Evolutionary conservation across 2,888 invertebrate genomes (phyloP), one percentile per base, ranked within the genome.

Genomic region (Drosophila mulleri): DNA sequence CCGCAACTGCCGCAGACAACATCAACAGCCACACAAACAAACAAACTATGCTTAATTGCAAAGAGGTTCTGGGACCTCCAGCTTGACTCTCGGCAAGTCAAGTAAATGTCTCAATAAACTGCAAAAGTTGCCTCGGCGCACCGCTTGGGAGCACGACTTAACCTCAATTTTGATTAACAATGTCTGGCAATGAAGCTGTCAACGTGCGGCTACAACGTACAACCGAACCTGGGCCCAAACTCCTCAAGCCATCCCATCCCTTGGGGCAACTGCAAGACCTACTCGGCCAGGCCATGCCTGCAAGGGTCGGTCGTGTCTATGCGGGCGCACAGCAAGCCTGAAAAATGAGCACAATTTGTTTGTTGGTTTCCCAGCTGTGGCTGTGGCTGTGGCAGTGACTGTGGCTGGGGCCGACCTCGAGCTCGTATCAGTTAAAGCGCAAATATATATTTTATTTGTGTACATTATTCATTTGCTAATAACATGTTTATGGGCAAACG

Each of bases 151-250:
- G 67, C 81, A 78, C 73, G 72, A 81, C 81, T 89, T 87, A 89
- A 84, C 89, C 82, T 89, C 84, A 87, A 89, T 89, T 88, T 88
- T 88, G 89, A 88, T 88, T 88, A 88, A 88, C 88, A 88, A 84
- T 88, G 89, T 82, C 89, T 84, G 89, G 81, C 81, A 80, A 89
- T 84, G 84, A 80, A 87, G 87, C 83, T 88, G 89, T 88, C 87
- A 89, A 84, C 89, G 80, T 86, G 80, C 81, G 81, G 83, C 62
- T 52, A 63, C 32, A 53, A 48, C 39, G 37, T 39, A 45, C 44
- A 14, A 32, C 42, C 32, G 16, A 35, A 18, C 44, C 37, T 39
- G 18, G 47, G 16, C 42, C 42, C 39, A 20, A 14, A 26, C 37
- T 8, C 35, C 47, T 9, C 20, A 1, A 5, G 14, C 18, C 9